A percentile compares a stretch with the other conserved stretches of the same genome.
Conservation (phyloP, 1,140 invertebrate species). For the Bombus turneri region DNA sequence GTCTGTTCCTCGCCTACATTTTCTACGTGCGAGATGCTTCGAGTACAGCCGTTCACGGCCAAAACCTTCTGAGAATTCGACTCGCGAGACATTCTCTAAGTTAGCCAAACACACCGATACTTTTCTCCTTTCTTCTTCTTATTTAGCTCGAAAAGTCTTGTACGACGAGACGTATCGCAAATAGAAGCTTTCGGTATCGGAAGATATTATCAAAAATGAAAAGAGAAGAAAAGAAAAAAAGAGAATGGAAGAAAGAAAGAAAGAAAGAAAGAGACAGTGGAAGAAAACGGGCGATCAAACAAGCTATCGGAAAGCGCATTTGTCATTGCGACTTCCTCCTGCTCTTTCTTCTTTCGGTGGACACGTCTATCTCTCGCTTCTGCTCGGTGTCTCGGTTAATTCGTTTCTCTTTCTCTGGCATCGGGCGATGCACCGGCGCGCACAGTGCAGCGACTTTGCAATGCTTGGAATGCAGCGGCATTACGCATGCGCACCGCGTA, state of each 20-base stretch:
- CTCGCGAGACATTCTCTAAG: constrained; percentile 75
- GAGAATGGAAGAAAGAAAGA: background rate
- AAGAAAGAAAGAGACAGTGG: background rate
- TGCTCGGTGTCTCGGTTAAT: constrained; percentile 30
- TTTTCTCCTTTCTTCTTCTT: constrained; percentile 61
- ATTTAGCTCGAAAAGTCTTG: background rate
- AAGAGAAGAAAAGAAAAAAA: no score
- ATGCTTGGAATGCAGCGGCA: constrained; percentile 80
- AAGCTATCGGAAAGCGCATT: constrained; percentile 42
- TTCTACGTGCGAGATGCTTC: background rate
- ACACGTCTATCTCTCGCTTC: constrained; percentile 20
- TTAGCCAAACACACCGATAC: constrained; percentile 77
- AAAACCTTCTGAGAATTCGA: constrained; percentile 77
- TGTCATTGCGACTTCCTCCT: constrained; percentile 37
- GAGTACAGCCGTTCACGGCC: constrained; percentile 73
- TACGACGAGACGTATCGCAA: no score
- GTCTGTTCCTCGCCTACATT: background rate
- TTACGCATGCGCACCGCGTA: constrained; percentile 82
- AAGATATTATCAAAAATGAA: no score
- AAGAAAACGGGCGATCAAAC: background rate
- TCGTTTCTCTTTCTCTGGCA: constrained; percentile 54
- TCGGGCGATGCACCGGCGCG: constrained; percentile 69
- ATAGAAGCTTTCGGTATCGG: no score
- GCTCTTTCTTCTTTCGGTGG: background rate
- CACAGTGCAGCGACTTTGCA: constrained; percentile 74